phyloP scores from a whole-genome alignment of 2,888 invertebrate genomes.

The Amphimallon solstitiale region DNA sequence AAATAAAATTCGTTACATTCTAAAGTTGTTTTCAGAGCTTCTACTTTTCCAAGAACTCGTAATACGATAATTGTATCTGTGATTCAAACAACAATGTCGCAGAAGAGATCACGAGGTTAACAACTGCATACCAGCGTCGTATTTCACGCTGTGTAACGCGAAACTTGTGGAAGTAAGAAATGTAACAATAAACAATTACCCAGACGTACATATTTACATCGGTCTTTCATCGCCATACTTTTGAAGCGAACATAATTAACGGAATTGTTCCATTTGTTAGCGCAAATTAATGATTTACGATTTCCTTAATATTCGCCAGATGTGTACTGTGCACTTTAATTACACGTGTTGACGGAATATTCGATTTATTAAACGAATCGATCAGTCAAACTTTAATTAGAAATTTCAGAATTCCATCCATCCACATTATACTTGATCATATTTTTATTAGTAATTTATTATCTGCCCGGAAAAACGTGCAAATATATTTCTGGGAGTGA shows the following conservation, averaged over 20 bases:
- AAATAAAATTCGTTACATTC: neutral
- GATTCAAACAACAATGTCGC: constrained; percentile 27
- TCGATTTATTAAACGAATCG: neutral
- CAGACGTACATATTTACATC: neutral
- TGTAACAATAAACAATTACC: neutral
- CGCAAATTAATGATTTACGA: neutral
- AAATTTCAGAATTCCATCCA: constrained; percentile 4
- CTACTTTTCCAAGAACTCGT: neutral
- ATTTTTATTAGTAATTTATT: neutral
- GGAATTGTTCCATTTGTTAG: too few relatives aligned
- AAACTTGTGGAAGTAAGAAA: constrained; percentile 3
- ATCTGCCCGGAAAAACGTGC: too few relatives aligned
- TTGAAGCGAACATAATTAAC: neutral
- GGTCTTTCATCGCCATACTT: neutral
- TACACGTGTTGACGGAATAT: neutral
- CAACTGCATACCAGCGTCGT: constrained; percentile 23
- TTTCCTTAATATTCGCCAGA: neutral
- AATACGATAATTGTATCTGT: constrained; percentile 9
- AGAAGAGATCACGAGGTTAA: constrained; percentile 18
- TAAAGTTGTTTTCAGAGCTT: neutral
- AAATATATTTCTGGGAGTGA: too few relatives aligned
- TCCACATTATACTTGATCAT: neutral
- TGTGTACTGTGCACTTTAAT: constrained; percentile 7
- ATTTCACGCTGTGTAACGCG: constrained; percentile 10
- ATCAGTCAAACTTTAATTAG: too few relatives aligned